A percentile compares a stretch with the other conserved stretches of the same genome.
These are phyloP conservation scores for Pecten maximus DNA, from an alignment of 2,888 invertebrate species.

Conservation along the genomic window DNA sequence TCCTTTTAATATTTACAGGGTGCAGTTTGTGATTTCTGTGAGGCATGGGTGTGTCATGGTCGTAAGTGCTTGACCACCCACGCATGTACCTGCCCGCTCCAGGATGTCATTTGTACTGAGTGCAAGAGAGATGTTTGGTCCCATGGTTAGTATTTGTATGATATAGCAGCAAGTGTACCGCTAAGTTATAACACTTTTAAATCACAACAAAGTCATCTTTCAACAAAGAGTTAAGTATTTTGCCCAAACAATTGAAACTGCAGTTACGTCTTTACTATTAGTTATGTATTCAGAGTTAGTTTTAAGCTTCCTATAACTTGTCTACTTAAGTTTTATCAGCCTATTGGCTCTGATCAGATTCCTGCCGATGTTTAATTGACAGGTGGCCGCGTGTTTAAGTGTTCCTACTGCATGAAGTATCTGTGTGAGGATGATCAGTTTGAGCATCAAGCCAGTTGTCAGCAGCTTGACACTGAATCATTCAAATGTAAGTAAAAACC, in stretches of 20 bases:
- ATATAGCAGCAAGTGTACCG: neutral
- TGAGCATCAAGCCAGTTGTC: conserved; percentile 96
- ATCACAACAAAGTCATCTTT: neutral
- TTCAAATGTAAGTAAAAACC: conserved; percentile 90
- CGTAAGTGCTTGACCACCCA: conserved; percentile 94
- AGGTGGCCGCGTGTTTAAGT: conserved; percentile 88
- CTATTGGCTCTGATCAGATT: neutral
- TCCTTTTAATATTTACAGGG: too few species aligned
- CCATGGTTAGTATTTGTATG: conserved; percentile 87
- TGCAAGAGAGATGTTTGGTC: conserved; percentile 97
- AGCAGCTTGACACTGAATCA: conserved; percentile 96
- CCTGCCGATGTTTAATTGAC: conserved; percentile 47
- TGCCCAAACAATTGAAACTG: too few species aligned
- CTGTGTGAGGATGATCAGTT: conserved; percentile 97
- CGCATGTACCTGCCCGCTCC: conserved; percentile 94
- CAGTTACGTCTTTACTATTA: too few species aligned
- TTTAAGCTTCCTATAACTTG: too few species aligned
- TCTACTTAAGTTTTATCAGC: neutral
- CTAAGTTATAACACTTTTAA: neutral
- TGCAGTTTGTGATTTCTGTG: conserved; percentile 98
- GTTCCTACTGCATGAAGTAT: conserved; percentile 93
- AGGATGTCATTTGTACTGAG: conserved; percentile 94
- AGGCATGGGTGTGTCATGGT: conserved; percentile 98
- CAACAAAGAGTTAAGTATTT: neutral
- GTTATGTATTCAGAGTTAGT: too few species aligned